These are phyloP conservation scores for Psilopogon haemacephalus DNA, from an alignment of 2,113 vertebrate species.

Conservation along the genomic window DNA sequence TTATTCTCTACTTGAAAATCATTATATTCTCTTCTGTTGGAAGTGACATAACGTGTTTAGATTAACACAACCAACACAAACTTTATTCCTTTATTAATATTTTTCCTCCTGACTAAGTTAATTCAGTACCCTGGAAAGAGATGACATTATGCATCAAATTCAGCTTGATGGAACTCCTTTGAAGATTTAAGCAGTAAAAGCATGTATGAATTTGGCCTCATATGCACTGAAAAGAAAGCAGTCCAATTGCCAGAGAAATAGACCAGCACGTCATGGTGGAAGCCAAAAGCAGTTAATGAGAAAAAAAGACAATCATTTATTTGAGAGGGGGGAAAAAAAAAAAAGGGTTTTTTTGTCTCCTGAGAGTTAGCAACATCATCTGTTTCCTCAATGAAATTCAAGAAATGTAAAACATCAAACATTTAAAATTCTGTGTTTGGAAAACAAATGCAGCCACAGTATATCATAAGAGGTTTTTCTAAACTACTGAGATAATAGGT, in stretches of 20 bases:
- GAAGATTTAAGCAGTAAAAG: neutral
- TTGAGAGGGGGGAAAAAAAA: too few species aligned
- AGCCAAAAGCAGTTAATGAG: neutral
- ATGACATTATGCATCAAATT: neutral
- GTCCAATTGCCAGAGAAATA: neutral
- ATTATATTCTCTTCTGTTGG: slow-evolving; percentile 25
- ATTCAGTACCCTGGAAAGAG: slow-evolving; percentile 23
- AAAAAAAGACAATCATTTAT: slow-evolving; percentile 1
- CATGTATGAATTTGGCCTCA: neutral
- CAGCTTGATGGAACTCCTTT: neutral
- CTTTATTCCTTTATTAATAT: neutral
- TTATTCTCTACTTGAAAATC: neutral
- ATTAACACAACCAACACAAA: slow-evolving; percentile 11
- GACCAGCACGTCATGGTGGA: neutral
- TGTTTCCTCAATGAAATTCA: neutral
- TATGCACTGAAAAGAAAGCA: neutral
- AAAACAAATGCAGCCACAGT: neutral
- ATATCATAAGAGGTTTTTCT: neutral
- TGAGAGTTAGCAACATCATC: neutral
- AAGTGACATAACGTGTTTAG: slow-evolving; percentile 28
- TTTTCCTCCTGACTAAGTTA: slow-evolving; percentile 26
- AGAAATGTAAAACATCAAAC: neutral
- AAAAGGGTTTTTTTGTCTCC: too few species aligned
- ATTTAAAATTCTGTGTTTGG: too few species aligned
- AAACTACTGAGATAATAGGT: neutral